phyloP scores from a whole-genome alignment of 2,113 vertebrate species.

The Leiothrix lutea region DNA sequence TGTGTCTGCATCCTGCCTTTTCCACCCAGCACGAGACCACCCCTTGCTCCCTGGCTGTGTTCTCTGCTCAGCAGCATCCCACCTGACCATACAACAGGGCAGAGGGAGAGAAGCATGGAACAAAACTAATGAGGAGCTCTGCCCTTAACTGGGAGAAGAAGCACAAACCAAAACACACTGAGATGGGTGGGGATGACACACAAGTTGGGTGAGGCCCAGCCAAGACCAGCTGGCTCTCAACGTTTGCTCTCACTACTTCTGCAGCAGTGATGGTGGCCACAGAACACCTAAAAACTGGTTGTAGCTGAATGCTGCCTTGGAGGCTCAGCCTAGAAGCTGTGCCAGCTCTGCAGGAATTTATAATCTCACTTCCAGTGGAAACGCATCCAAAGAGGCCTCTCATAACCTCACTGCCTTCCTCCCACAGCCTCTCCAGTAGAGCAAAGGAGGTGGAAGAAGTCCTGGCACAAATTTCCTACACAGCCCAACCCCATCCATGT shows the following conservation, averaged over 20 bases:
- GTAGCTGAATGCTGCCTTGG: not conserved
- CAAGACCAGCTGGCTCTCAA: not conserved
- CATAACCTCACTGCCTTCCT: not conserved
- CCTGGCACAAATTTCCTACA: not conserved
- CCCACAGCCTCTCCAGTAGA: not conserved
- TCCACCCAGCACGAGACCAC: not conserved
- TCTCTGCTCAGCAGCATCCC: not conserved
- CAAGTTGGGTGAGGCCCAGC: not conserved
- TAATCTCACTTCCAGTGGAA: not conserved
- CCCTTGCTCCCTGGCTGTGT: not conserved
- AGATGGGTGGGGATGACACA: not conserved
- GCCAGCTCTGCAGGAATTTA: not conserved
- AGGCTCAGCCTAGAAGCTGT: not conserved
- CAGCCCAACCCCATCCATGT: accelerated
- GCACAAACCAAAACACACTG: not conserved
- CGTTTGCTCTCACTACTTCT: not conserved
- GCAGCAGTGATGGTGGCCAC: not conserved
- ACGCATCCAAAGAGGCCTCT: not conserved
- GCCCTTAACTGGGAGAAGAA: not conserved
- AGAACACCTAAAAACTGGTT: not conserved
- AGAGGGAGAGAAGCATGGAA: not conserved
- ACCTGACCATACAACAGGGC: accelerated
- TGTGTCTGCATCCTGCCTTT: not conserved
- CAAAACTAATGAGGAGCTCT: not conserved
- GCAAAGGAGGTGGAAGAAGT: not conserved